phyloP scores from a whole-genome alignment of 2,797 vertebrate genomes.

The Philypnodon macrostomus region DNA sequence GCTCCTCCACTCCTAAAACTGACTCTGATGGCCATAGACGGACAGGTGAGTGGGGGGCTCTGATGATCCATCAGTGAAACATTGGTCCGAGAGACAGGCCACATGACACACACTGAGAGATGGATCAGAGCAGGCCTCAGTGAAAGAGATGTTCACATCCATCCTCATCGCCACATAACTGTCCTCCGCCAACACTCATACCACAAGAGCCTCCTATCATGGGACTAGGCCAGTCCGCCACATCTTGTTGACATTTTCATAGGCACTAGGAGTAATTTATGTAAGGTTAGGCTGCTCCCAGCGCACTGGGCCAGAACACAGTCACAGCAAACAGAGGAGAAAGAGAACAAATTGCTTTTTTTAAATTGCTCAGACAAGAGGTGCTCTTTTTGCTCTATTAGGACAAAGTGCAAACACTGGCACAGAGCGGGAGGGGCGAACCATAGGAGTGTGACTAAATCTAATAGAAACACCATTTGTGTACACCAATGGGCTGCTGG shows the following conservation, averaged over 20 bases:
- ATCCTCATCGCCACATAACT: conserved; percentile 49
- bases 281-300: conserved; percentile 67
- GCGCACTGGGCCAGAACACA: conserved; percentile 66
- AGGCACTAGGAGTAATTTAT: conserved; percentile 69
- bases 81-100: conserved; percentile 28
- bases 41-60: neutral
- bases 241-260: conserved; percentile 75
- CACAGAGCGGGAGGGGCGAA: conserved; percentile 41
- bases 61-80: conserved; percentile 53
- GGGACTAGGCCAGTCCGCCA: conserved; percentile 34
- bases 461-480: conserved; percentile 61
- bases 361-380: conserved; percentile 73
- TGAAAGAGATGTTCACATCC: conserved; percentile 67
- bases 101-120: no score
- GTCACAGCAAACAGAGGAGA: conserved; percentile 72
- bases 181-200: conserved; percentile 15
- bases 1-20: neutral
- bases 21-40: neutral
- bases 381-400: conserved; percentile 72
- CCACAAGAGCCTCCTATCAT: conserved; percentile 22
- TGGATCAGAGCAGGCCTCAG: conserved; percentile 56
- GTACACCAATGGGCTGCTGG: conserved; percentile 23
- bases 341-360: conserved; percentile 77
- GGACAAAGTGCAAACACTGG: conserved; percentile 69
- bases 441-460: conserved; percentile 58